Evolutionary conservation across 2,888 invertebrate species (phyloP), one percentile per base, ranked within the genome.

Genomic region (Ceramica pisi): DNA sequence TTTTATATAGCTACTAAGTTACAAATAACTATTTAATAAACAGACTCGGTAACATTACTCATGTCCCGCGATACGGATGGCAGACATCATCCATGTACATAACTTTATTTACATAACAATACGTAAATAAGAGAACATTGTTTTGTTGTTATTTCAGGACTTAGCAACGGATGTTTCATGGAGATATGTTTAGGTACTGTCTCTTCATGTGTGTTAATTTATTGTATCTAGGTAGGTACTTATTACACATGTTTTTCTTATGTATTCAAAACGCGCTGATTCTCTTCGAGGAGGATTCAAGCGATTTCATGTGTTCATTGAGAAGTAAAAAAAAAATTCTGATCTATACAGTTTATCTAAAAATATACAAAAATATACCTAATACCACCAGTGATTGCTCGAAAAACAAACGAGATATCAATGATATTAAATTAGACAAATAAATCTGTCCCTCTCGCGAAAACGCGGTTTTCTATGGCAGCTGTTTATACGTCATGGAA

Each of bases 71-170:
- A 53, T 57, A 50, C 72, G 53, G 1, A 48, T 3, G 46, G 53
- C 12, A 71, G 23, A 63, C 41, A 46, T 50, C 21, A 14, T 16
- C 12, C 56, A 50, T 55, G 38, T 63, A 75, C 57, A 21, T 77
- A 12, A 56, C 7, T 7, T 41, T 59, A 76, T 75, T 48, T 61
- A 77, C 56, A 69, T 51, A 56, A 53, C 8, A n/a, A 76, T 31
- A 55, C 0, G n/a, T 48, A 74, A 12, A 59, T 59, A 51, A 12
- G 14, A 70, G 55, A 12, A 61, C 19, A 38, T 46, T 38, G 19
- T 55, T 38, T 61, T 50, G 26, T 59, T 69, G 56, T 71, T 75
- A 78, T 78, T 78, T 71, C n/a, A 64, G 59, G 53, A 48, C 48
- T 62, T 71, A 55, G 78, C 63, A 59, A 71, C 78, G 53, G 78